A percentile compares a stretch with the other conserved stretches of the same genome.
These are phyloP conservation scores for Neuroterus valhalla DNA, from an alignment of 1,140 invertebrate genomes.

Conservation along the genomic window DNA sequence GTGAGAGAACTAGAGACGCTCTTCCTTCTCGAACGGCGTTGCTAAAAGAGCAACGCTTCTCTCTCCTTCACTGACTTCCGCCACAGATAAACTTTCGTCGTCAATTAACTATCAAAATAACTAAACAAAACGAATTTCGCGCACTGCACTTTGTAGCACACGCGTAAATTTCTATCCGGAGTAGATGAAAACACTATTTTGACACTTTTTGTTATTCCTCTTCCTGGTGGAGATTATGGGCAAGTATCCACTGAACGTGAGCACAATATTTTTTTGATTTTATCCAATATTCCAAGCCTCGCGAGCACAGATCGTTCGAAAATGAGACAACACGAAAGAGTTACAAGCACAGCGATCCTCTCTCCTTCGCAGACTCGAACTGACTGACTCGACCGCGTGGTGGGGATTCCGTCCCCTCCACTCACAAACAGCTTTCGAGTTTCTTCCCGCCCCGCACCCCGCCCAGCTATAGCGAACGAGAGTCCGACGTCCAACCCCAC, in stretches of 20 bases:
- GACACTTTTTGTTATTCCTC: slow-evolving; percentile 8
- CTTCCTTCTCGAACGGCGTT: slow-evolving; percentile 14
- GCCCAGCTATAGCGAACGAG: slow-evolving; percentile 31
- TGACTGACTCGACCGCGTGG: slow-evolving; percentile 64
- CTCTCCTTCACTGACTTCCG: background rate
- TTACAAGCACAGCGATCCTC: slow-evolving; percentile 49
- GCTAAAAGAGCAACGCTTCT: slow-evolving; percentile 1
- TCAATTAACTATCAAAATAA: background rate
- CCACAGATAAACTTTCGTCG: background rate
- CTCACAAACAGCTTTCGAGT: slow-evolving; percentile 2
- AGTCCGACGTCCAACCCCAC: slow-evolving; percentile 52
- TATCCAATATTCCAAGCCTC: background rate
- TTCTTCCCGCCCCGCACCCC: background rate
- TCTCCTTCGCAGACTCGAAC: slow-evolving; percentile 54
- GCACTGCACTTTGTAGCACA: background rate
- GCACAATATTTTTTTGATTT: background rate
- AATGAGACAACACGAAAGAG: slow-evolving; percentile 35
- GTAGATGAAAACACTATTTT: background rate
- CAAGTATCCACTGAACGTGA: background rate
- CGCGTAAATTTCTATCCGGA: background rate
- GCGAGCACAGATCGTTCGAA: background rate
- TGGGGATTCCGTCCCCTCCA: slow-evolving; percentile 59
- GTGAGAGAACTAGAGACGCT: slow-evolving; percentile 37
- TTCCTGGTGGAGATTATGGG: slow-evolving; percentile 1
- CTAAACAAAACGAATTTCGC: background rate